Evolutionary conservation across 2,888 invertebrate genomes (phyloP).

Genomic region (Spodoptera exigua): DNA sequence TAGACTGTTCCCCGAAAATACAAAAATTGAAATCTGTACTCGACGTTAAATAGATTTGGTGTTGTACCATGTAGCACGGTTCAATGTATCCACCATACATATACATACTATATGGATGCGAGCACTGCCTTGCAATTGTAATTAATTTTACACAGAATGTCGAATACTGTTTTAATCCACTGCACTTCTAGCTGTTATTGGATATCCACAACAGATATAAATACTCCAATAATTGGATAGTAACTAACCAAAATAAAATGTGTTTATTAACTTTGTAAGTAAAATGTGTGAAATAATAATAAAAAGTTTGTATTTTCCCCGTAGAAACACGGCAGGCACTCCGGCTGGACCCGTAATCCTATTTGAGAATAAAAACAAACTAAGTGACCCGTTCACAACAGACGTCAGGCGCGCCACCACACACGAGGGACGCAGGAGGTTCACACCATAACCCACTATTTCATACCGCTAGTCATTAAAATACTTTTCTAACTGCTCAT

Average conservation of each 20-base stretch:
- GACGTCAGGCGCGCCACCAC: conserved; percentile 15
- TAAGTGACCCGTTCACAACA: conserved; percentile 38
- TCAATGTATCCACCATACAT: not conserved
- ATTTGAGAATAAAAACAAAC: conserved; percentile 43
- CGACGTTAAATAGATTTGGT: no score
- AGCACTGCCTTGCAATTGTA: conserved; percentile 1
- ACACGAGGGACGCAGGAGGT: conserved; percentile 10
- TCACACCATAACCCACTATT: not conserved
- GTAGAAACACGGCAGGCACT: conserved; percentile 12
- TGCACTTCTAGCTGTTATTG: no score
- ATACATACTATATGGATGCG: not conserved
- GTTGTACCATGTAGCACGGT: not conserved
- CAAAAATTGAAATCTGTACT: no score
- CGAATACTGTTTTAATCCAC: no score
- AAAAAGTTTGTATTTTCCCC: no score
- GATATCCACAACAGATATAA: no score
- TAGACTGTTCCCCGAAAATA: no score
- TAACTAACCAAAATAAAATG: not conserved
- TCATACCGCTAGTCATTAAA: no score
- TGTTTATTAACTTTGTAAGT: no score
- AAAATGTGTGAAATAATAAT: not conserved
- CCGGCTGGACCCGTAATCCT: conserved; percentile 23
- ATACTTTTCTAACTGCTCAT: no score
- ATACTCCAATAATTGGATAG: no score
- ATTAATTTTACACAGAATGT: not conserved